Conservation (phyloP, 37 sponge, comb jelly and placozoan species). For the Ephydatia muelleri region DNA sequence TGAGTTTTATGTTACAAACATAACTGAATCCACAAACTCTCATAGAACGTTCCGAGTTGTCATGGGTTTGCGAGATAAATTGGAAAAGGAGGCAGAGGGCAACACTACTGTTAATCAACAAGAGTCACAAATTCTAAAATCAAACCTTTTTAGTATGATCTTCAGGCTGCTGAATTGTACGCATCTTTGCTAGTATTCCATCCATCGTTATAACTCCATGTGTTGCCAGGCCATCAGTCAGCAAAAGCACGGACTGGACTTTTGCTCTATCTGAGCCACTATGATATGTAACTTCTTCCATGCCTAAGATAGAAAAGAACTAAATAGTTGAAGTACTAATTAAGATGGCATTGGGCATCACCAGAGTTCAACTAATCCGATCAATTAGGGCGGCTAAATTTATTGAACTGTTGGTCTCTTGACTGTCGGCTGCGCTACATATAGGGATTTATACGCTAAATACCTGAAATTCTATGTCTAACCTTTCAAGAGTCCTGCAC, state of each 20-base stretch:
- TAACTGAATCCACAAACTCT: too few species aligned
- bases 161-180: conserved; percentile 35
- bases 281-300: conserved; percentile 58
- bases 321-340: background rate
- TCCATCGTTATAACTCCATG: conserved; percentile 51
- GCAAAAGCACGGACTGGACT: conserved; percentile 86
- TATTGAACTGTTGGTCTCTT: too few species aligned
- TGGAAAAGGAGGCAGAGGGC: too few species aligned
- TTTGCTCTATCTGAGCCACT: conserved; percentile 49
- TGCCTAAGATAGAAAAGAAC: conserved; percentile 2
- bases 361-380: too few species aligned
- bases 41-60: too few species aligned
- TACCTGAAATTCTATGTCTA: background rate
- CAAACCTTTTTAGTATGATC: background rate
- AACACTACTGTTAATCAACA: too few species aligned
- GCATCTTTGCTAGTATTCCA: conserved; percentile 74
- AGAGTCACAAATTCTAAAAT: too few species aligned
- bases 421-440: too few species aligned
- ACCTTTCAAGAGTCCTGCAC: conserved; percentile 86
- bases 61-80: too few species aligned
- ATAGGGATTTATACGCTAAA: background rate
- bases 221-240: conserved; percentile 93
- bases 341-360: too few species aligned
- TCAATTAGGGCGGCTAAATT: too few species aligned
- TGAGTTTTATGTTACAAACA: too few species aligned